Base-by-base conservation (phyloP, 2,113 vertebrate genomes). In the Sus scrofa region DNA sequence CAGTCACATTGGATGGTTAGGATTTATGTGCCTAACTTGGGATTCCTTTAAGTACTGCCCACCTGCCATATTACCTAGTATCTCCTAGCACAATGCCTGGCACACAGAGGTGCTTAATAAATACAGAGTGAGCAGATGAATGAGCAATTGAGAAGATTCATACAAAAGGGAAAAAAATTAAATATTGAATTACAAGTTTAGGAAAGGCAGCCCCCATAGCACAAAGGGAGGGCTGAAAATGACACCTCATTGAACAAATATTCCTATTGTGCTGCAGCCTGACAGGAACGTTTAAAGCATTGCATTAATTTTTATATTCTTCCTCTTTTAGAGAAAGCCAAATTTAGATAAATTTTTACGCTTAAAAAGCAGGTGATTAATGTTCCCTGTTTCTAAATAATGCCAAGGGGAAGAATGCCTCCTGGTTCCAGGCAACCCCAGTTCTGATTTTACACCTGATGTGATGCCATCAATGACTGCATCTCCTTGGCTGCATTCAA, bases 301-400 rank as follows among this genome's bases (percentile, higher is more conserved):
- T 83, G 15, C 15, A 54, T 86, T 83, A 7, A 70, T 77, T 71
- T 81, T 75, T 85, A 56, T 63, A 60, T 81, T 63, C 34, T 87
- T 8, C 14, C 12, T 79, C 67, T 86, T 95, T 62, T 84, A 81
- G 10, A 73, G 37, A 87, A 24, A 82, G 27, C 56, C 81, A 88
- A 79, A 78, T 78, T 81, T 78, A 83, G 52, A 84, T 27, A 89
- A n/a, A 24, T 50, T 79, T 92, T 85, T 58, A 44, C 11, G 77
- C 50, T 50, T 89, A 71, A 92, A 96, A 91, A 75, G 2, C 44
- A 86, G 22, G 16, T 79, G 32, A 89, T 70, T 67, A 27, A 56
- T 91, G 65, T 89, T 82, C 52, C 15, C 34, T 83, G 18, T 85
- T 84, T 77, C 88, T 87, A 86, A 91, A 44, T 84, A 95, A 95